Evolutionary conservation across 2,797 vertebrate genomes (phyloP).

Genomic region (Sus cebifrons): DNA sequence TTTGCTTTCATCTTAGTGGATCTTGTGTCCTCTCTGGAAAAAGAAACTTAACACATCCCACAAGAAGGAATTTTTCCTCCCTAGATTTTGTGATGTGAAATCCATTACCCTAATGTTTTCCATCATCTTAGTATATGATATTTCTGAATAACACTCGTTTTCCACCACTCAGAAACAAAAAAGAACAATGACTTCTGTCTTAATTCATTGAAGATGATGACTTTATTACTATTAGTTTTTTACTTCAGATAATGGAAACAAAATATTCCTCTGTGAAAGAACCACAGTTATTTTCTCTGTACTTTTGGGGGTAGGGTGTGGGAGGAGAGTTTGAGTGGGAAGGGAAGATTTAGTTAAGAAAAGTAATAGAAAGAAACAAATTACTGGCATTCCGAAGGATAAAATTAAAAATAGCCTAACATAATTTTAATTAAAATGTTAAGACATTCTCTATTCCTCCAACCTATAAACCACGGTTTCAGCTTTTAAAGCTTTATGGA

Average conservation of each 20-base stretch:
- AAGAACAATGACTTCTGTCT: slow-evolving; percentile 55
- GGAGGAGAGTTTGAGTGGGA: background rate
- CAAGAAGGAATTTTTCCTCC: slow-evolving; percentile 78
- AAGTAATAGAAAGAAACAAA: background rate
- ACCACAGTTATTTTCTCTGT: background rate
- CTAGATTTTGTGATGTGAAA: slow-evolving; percentile 72
- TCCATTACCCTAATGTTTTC: slow-evolving; percentile 70
- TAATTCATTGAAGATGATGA: slow-evolving; percentile 3
- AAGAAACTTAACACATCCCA: slow-evolving; percentile 77
- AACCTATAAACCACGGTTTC: background rate
- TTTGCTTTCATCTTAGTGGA: slow-evolving; percentile 81
- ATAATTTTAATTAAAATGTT: slow-evolving; percentile 38
- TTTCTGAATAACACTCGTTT: slow-evolving; percentile 60
- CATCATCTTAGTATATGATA: background rate
- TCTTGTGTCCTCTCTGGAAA: slow-evolving; percentile 71
- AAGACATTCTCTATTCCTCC: background rate
- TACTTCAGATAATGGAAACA: slow-evolving; percentile 49
- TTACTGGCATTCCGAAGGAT: slow-evolving; percentile 12
- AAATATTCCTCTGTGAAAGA: background rate
- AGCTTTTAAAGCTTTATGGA: slow-evolving; percentile 63
- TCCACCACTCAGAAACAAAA: background rate
- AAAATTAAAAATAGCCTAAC: background rate
- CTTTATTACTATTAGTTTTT: slow-evolving; percentile 10
- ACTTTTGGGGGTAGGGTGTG: background rate
- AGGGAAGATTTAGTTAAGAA: slow-evolving; percentile 20